These are phyloP conservation scores for Pantala flavescens DNA, from an alignment of 1,140 invertebrate genomes.

Conservation along the genomic window DNA sequence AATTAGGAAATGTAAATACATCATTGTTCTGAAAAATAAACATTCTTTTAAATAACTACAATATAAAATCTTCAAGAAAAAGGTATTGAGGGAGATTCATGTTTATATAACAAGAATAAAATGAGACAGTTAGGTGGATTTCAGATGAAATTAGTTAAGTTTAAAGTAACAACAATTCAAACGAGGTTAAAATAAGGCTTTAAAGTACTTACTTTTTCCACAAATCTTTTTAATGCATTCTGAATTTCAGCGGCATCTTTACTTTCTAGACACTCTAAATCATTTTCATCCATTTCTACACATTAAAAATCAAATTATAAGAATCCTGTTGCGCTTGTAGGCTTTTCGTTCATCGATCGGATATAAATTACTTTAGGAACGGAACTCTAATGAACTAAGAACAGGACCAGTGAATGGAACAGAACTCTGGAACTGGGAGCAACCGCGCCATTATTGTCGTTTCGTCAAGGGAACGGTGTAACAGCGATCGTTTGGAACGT, in stretches of 20 bases:
- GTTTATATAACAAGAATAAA: too few relatives aligned
- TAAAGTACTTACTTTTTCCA: constrained; percentile 11
- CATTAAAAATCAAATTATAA: not conserved
- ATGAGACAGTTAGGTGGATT: too few relatives aligned
- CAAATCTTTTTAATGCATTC: constrained; percentile 3
- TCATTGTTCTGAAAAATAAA: constrained; percentile 13
- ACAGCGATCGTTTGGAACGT: not conserved
- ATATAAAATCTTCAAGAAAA: too few relatives aligned
- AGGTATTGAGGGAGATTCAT: too few relatives aligned
- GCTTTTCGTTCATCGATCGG: not conserved
- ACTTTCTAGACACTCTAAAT: constrained; percentile 14
- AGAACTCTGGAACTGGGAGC: not conserved
- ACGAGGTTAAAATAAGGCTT: not conserved
- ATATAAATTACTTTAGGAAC: not conserved
- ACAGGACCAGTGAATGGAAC: not conserved
- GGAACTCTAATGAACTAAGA: not conserved
- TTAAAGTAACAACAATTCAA: not conserved
- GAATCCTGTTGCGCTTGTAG: not conserved
- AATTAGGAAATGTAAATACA: constrained; percentile 13
- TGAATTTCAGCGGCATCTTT: not conserved
- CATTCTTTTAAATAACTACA: not conserved
- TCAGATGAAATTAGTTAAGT: too few relatives aligned
- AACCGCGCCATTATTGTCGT: too few relatives aligned
- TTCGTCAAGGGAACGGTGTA: too few relatives aligned
- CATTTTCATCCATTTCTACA: constrained; percentile 13